Base-by-base conservation (phyloP, 2,797 vertebrate genomes). In the Octomys mimax region DNA sequence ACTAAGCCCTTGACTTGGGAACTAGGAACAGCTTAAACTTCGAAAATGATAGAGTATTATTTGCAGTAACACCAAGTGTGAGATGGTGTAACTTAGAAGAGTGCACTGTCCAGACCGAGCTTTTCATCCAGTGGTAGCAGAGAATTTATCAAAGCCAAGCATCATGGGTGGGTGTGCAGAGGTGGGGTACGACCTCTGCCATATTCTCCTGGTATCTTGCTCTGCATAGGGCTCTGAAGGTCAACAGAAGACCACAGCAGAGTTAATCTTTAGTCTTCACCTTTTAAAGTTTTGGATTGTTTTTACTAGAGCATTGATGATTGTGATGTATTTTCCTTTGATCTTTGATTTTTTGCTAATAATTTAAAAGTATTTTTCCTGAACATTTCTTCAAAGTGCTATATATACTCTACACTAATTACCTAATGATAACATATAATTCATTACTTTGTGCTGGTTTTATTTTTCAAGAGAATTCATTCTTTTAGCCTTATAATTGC, bases 401-500 rank as follows among this genome's bases (percentile, higher is more conserved):
- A 31, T 0, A 46, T 68, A 26, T 0, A 54, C 21, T 73, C 13
- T 13, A 89, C 6, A 71, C 13, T n/a, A 61, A 81, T 77, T 94
- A 18, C 42, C 28, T 57, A 46, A 57, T 52, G 70, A 54, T 81
- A 75, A 66, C 26, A 68, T 61, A 42, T 22, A 82, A 75, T 22
- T 77, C 68, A 75, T 52, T 87, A 24, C 19, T 49, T 87, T 81
- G 21, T 70, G 59, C 31, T 68, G 39, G 49, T 75, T 68, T 84
- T 36, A 85, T 80, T 92, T 93, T 83, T 59, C n/a, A 84, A 59
- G 52, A 87, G 10, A 89, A 73, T 73, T 24, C 12, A 22, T 82
- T 87, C 31, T 68, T 83, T 68, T 28, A 94, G 22, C 39, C 46
- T 62, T 73, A n/a, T 24, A 61, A 33, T 0, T 61, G 22, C 12